Evolutionary conservation across 2,113 vertebrate genomes (phyloP).

Genomic region (Anhinga anhinga): DNA sequence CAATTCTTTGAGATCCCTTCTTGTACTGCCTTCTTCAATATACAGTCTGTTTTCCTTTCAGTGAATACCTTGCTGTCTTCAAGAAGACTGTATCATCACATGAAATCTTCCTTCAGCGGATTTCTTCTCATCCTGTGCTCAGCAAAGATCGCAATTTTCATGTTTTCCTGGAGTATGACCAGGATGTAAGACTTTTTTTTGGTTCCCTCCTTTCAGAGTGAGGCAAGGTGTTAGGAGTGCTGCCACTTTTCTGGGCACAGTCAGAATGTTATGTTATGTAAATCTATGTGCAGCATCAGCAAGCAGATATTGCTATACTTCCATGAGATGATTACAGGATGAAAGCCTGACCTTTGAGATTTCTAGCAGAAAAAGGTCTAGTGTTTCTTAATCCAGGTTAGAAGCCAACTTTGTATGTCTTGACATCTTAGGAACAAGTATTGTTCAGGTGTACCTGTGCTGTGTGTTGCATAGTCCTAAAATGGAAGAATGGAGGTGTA

Average conservation of each 20-base stretch:
- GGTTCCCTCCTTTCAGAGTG: background rate
- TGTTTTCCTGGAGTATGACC: constrained; percentile 96
- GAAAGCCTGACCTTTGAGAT: background rate
- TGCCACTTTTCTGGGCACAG: background rate
- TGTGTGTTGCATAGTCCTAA: background rate
- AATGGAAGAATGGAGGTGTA: background rate
- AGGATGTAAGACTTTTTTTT: constrained; percentile 86
- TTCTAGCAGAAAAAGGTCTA: too few species aligned
- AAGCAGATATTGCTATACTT: background rate
- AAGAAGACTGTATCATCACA: constrained; percentile 98
- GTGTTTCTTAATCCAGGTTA: background rate
- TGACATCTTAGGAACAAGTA: background rate
- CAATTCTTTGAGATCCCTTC: too few species aligned
- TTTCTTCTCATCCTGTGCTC: constrained; percentile 89
- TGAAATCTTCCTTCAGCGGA: constrained; percentile 92
- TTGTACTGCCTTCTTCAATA: too few species aligned
- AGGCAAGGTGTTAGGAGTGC: background rate
- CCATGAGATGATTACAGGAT: background rate
- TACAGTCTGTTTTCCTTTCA: constrained; percentile 53
- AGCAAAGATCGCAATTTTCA: constrained; percentile 96
- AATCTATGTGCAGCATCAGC: background rate
- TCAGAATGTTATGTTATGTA: background rate
- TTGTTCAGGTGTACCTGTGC: background rate
- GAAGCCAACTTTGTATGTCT: background rate
- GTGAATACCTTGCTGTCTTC: constrained; percentile 93